phyloP scores from a whole-genome alignment of 2,113 vertebrate genomes.

The Plotosus lineatus region DNA sequence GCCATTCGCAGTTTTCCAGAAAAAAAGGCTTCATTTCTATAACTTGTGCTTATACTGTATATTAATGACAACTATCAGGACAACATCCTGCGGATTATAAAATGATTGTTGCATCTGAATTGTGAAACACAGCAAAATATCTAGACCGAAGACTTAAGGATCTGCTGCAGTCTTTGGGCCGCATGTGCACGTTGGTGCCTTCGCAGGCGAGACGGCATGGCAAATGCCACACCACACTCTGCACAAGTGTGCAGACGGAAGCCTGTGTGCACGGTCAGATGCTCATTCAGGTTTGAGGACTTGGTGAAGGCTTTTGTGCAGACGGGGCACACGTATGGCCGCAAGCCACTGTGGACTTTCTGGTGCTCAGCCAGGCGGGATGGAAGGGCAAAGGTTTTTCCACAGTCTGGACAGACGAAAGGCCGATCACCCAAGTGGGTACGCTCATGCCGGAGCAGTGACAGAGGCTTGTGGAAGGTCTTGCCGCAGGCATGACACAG shows the following conservation, averaged over 20 bases:
- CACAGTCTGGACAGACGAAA: constrained; percentile 75
- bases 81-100: background rate
- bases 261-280: constrained; percentile 72
- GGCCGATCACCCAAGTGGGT: constrained; percentile 81
- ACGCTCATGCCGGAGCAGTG: constrained; percentile 79
- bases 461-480: constrained; percentile 80
- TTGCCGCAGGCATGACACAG: constrained; percentile 77
- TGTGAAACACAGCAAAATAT: background rate
- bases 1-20: background rate
- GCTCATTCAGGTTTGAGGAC: constrained; percentile 72
- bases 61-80: background rate
- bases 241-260: constrained; percentile 66
- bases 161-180: constrained; percentile 56
- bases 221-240: constrained; percentile 71
- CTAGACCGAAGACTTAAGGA: constrained; percentile 53
- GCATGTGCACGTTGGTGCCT: constrained; percentile 67
- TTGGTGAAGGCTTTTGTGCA: constrained; percentile 74
- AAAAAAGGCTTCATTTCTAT: background rate
- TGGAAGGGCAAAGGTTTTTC: constrained; percentile 75
- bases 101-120: background rate
- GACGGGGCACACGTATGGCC: constrained; percentile 53
- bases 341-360: constrained; percentile 71
- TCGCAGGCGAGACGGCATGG: constrained; percentile 68
- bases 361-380: constrained; percentile 81
- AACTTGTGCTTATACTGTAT: background rate